phyloP scores from a whole-genome alignment of 2,113 vertebrate genomes.

The Seriola dumerili region DNA sequence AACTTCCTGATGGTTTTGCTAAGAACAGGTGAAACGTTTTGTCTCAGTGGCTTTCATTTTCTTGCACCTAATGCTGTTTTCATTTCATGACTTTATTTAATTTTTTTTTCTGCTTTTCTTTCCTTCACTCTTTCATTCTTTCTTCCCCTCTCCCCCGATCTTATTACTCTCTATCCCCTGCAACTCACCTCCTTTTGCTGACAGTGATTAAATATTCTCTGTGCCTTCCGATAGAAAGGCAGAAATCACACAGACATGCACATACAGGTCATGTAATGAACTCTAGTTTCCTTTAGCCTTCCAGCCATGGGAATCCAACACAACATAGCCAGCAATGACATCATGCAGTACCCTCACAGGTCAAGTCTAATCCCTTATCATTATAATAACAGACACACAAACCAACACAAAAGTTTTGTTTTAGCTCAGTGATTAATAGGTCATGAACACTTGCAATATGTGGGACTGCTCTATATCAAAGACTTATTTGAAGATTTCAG shows the following conservation, averaged over 20 bases:
- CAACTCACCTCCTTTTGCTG: conserved; percentile 51
- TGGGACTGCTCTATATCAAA: no score
- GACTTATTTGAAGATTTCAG: not conserved
- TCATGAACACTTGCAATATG: not conserved
- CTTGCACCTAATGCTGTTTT: not conserved
- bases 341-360: conserved; percentile 45
- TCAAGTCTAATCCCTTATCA: conserved; percentile 38
- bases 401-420: conserved; percentile 17
- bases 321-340: conserved; percentile 55
- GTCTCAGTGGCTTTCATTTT: not conserved
- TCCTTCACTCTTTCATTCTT: not conserved
- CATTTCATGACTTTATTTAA: not conserved
- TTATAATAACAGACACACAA: conserved; percentile 24
- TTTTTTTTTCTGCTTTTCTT: not conserved
- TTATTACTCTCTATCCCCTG: conserved; percentile 29
- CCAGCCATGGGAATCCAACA: conserved; percentile 66
- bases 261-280: conserved; percentile 71
- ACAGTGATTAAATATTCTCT: conserved; percentile 47
- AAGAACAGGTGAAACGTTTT: conserved; percentile 15
- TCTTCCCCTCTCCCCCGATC: not conserved
- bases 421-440: conserved; percentile 5
- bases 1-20: not conserved
- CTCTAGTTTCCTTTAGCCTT: conserved; percentile 61
- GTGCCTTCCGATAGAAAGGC: conserved; percentile 18
- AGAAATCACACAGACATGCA: conserved; percentile 59